Conservation (phyloP, 2,113 vertebrate genomes). For the Mormyrus iriodes region DNA sequence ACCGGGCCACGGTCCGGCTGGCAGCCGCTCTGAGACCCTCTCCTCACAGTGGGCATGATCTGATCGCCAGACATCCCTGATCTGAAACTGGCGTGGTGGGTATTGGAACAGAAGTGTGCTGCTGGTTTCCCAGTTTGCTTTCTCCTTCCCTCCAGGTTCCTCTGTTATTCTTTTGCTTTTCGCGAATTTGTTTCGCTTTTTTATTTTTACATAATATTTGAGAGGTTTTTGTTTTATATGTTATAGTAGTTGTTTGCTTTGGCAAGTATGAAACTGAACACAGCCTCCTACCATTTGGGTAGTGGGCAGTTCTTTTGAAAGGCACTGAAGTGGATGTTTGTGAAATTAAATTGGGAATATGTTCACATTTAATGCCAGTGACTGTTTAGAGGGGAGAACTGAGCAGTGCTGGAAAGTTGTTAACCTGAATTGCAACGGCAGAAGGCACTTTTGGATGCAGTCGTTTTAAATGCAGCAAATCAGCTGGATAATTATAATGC, state of each 20-base stretch:
- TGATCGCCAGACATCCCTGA: neutral
- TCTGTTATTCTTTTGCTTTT: neutral
- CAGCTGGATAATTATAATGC: neutral
- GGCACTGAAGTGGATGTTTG: neutral
- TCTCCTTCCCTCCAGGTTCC: neutral
- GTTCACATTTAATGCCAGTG: neutral
- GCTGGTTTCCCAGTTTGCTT: neutral
- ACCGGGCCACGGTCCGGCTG: neutral
- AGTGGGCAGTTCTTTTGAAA: neutral
- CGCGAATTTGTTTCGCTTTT: neutral
- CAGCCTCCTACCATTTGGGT: neutral
- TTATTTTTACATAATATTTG: neutral
- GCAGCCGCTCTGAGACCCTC: neutral
- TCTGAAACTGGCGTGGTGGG: neutral
- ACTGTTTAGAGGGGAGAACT: neutral
- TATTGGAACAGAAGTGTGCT: neutral
- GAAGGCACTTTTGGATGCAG: neutral
- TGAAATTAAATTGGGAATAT: neutral
- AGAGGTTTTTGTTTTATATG: neutral
- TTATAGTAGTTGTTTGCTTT: neutral
- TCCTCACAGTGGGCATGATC: slow-evolving; percentile 4
- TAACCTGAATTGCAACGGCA: neutral
- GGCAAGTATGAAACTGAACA: neutral
- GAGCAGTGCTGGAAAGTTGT: neutral
- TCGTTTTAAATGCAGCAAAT: neutral